Base-by-base conservation (phyloP, 2,888 invertebrate genomes). In the Sphaerophoria rueppellii region DNA sequence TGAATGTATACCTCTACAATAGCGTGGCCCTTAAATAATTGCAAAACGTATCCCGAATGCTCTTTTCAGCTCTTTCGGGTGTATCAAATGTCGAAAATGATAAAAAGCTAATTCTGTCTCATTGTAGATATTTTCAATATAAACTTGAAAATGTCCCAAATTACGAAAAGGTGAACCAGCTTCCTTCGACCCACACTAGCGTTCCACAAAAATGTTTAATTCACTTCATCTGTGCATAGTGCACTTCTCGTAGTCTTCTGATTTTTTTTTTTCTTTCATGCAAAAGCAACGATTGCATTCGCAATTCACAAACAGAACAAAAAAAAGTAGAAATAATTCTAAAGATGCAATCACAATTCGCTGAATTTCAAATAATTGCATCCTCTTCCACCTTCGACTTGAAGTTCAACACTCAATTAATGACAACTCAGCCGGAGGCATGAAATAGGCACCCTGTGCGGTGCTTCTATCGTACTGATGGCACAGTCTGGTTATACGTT, bases 371-470 rank as follows among this genome's bases (percentile, higher is more conserved):
- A 58, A 75, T 57, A 75, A 24, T 43, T 55, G 48, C 63, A 70
- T 70, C 74, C 58, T 58, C 70, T 70, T 52, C 54, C 80, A 75
- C 70, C 70, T 75, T 70, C 35, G 52, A 65, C 57, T 65, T 69
- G 70, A 71, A 73, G 75, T 75, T 80, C 75, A 80, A 65, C 80
- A 80, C 75, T 70, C 80, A 80, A 70, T 75, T 63, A 58, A 43
- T 69, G 48, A 50, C 40, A 78, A 78, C 65, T 72, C 50, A 54
- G 48, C 46, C 71, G 34, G 48, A 63, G 37, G 34, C 4, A 55
- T 14, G 12, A 43, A 52, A 12, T 24, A 63, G 4, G 50, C 16
- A 14, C 43, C 43, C 43, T 11, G 43, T 9, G 6, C 43, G 12
- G 9, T 7, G 9, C 1, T 0, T 1, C 4, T 7, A 9, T 11